Conservation (phyloP, 1,140 invertebrate species). For the Drosophila cardini region DNA sequence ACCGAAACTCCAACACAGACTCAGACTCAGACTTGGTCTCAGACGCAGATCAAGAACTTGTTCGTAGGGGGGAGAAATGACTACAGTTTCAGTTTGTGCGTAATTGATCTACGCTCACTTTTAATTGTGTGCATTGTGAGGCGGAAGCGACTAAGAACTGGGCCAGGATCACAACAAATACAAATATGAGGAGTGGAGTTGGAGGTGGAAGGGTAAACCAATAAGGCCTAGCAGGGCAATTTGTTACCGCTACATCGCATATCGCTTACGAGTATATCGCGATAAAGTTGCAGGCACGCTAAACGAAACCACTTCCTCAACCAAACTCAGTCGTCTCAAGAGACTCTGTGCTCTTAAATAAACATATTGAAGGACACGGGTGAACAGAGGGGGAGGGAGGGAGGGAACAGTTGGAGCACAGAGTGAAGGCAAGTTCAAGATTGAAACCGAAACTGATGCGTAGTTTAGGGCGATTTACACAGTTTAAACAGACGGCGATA, state of each 20-base stretch:
- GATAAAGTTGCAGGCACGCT: slow-evolving; percentile 68
- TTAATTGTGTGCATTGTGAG: slow-evolving; percentile 74
- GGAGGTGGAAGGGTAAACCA: slow-evolving; percentile 25
- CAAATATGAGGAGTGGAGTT: neutral
- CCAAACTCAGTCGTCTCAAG: slow-evolving; percentile 3
- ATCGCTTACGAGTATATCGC: slow-evolving; percentile 64
- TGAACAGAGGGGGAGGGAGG: neutral
- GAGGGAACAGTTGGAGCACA: neutral
- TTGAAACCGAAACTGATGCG: slow-evolving; percentile 84
- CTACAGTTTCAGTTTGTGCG: slow-evolving; percentile 8
- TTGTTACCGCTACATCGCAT: slow-evolving; percentile 78
- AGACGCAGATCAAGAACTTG: neutral
- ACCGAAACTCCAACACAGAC: slow-evolving; percentile 10
- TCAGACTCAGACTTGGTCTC: neutral
- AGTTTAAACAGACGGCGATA: slow-evolving; percentile 80
- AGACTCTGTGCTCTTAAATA: slow-evolving; percentile 66
- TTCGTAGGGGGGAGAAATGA: slow-evolving; percentile 2
- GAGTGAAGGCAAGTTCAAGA: slow-evolving; percentile 57
- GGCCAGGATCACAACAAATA: slow-evolving; percentile 61
- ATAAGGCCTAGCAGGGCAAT: slow-evolving; percentile 52
- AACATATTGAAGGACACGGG: slow-evolving; percentile 55
- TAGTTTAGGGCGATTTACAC: slow-evolving; percentile 84
- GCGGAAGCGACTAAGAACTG: slow-evolving; percentile 72
- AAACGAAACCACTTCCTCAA: slow-evolving; percentile 74
- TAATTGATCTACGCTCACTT: slow-evolving; percentile 76